Conservation (phyloP, 1,140 invertebrate species). For the Mylabris phalerata region DNA sequence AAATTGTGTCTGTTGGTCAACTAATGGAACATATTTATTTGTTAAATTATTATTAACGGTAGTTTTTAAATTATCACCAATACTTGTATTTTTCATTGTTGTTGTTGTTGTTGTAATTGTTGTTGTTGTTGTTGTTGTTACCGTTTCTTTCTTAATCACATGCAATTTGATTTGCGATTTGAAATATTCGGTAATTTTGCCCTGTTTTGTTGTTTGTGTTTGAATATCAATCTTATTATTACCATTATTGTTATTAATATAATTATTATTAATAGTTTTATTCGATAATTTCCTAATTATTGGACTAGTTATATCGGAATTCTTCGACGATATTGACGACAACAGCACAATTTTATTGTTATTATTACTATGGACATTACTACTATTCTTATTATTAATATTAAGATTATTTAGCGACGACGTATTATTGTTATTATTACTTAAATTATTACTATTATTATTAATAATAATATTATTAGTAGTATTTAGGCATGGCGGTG, state of each 20-base stretch:
- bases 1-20: slow-evolving; percentile 29
- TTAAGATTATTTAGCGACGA: background rate
- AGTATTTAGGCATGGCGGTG: slow-evolving; percentile 23
- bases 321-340: background rate
- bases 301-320: slow-evolving; percentile 6
- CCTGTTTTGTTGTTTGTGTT: slow-evolving; percentile 45
- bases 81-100: too few relatives aligned
- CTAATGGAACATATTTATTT: slow-evolving; percentile 12
- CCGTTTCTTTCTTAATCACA: slow-evolving; percentile 29
- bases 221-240: slow-evolving; percentile 3
- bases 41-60: background rate
- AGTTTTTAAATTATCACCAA: too few relatives aligned
- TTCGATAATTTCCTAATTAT: slow-evolving; percentile 9
- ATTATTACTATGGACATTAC: too few relatives aligned
- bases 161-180: slow-evolving; percentile 70
- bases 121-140: background rate
- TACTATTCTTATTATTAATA: too few relatives aligned
- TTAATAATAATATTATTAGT: slow-evolving; percentile 20
- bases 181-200: slow-evolving; percentile 75
- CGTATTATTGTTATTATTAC: slow-evolving; percentile 9
- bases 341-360: too few relatives aligned
- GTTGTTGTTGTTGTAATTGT: too few relatives aligned
- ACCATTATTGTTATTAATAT: background rate
- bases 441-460: slow-evolving; percentile 18
- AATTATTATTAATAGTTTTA: background rate